phyloP scores from a whole-genome alignment of 2,113 vertebrate genomes.

The Albula glossodonta region DNA sequence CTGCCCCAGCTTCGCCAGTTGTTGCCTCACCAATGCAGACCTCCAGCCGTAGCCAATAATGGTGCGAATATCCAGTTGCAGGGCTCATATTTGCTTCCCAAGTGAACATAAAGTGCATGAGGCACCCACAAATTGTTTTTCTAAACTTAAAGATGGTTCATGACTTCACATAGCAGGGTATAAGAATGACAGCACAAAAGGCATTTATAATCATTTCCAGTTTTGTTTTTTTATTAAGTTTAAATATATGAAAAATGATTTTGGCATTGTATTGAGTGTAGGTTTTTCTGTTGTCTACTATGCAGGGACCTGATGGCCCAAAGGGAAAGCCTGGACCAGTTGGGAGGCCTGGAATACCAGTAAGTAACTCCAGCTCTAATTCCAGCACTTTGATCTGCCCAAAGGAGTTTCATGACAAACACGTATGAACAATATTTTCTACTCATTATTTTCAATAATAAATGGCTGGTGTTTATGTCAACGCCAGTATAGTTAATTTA shows the following conservation, averaged over 20 bases:
- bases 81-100: no score
- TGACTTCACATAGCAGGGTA: no score
- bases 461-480: neutral
- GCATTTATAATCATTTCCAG: no score
- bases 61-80: no score
- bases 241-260: neutral
- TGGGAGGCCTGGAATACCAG: constrained; percentile 63
- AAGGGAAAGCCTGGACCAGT: constrained; percentile 49
- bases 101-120: no score
- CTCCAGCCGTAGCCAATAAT: no score
- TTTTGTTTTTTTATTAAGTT: no score
- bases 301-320: constrained; percentile 60
- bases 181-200: no score
- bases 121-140: no score
- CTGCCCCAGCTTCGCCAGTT: no score
- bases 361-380: constrained; percentile 49
- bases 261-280: neutral
- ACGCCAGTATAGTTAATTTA: neutral
- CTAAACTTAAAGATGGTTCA: no score
- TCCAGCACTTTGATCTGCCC: neutral
- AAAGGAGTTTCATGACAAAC: neutral
- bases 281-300: constrained; percentile 6
- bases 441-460: neutral
- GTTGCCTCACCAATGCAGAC: no score
- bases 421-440: neutral